Conservation (phyloP, 1,140 invertebrate genomes). For the Drosophila pachea region DNA sequence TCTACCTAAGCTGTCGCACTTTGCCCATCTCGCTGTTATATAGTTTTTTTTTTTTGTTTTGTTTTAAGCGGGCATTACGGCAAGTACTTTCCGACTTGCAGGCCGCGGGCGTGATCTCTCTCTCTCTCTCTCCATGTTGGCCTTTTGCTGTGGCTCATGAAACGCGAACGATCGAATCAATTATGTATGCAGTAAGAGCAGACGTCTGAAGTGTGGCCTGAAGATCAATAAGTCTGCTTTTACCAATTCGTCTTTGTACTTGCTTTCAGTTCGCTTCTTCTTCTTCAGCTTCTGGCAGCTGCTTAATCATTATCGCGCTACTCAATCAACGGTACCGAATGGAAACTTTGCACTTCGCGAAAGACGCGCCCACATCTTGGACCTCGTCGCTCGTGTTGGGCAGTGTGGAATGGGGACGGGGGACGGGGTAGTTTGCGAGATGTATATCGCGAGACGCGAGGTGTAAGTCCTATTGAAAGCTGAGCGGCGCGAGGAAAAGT, state of each 20-base stretch:
- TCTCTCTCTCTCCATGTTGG: not conserved
- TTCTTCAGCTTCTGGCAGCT: conserved; percentile 15
- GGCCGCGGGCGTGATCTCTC: conserved; percentile 40
- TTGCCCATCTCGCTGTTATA: conserved; percentile 22
- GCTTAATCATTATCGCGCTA: conserved; percentile 64
- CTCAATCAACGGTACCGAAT: conserved; percentile 57
- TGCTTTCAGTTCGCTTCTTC: conserved; percentile 8
- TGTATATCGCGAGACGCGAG: conserved; percentile 47
- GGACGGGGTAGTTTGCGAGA: conserved; percentile 9
- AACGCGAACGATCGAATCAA: conserved; percentile 63
- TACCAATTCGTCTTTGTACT: conserved; percentile 16
- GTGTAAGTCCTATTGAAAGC: conserved; percentile 64
- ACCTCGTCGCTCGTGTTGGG: not conserved
- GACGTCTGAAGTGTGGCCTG: conserved; percentile 38
- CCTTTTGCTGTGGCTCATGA: conserved; percentile 51
- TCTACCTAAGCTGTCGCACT: conserved; percentile 53
- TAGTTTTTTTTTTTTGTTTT: conserved; percentile 10
- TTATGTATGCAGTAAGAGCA: conserved; percentile 50
- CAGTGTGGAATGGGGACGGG: too few species aligned
- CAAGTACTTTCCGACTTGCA: conserved; percentile 59
- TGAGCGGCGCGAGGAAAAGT: conserved; percentile 45
- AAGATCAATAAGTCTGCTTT: conserved; percentile 43
- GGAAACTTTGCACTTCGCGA: conserved; percentile 61
- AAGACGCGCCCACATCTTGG: conserved; percentile 14
- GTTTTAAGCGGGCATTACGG: conserved; percentile 25